phyloP scores from a whole-genome alignment of 2,113 vertebrate genomes.

The Danionella cerebrum region DNA sequence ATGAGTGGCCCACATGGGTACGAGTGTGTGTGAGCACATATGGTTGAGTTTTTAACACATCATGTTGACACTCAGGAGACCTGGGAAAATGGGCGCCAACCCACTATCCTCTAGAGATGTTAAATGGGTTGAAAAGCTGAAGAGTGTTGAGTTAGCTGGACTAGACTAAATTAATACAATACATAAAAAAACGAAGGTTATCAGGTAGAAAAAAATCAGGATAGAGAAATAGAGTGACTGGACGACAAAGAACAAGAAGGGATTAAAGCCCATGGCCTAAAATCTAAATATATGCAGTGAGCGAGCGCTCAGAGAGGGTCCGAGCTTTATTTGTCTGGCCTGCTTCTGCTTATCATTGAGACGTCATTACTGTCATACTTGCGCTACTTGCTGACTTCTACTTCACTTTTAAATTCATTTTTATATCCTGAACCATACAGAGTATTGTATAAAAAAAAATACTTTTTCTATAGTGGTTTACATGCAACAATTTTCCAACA shows the following conservation, averaged over 20 bases:
- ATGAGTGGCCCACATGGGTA: neutral
- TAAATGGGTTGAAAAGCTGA: neutral
- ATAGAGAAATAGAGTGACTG: neutral
- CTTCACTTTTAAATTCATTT: neutral
- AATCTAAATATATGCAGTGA: neutral
- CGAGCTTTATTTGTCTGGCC: conserved; percentile 12
- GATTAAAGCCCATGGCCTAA: neutral
- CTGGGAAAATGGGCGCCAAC: conserved; percentile 33
- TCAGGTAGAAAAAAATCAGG: neutral
- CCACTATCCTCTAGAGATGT: conserved; percentile 42
- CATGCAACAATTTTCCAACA: too few relatives aligned
- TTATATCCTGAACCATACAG: too few relatives aligned
- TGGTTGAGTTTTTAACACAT: conserved; percentile 26
- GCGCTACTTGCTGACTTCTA: neutral
- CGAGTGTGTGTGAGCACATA: neutral
- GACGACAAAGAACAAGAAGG: neutral
- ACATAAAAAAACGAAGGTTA: neutral
- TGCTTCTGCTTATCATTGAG: neutral
- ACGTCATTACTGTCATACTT: neutral
- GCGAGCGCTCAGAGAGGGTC: neutral
- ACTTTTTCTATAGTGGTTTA: too few relatives aligned
- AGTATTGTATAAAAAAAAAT: too few relatives aligned
- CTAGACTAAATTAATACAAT: neutral
- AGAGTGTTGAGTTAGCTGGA: neutral
- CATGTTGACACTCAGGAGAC: conserved; percentile 33